phyloP scores from a whole-genome alignment of 2,797 vertebrate species.

The Erethizon dorsatum region DNA sequence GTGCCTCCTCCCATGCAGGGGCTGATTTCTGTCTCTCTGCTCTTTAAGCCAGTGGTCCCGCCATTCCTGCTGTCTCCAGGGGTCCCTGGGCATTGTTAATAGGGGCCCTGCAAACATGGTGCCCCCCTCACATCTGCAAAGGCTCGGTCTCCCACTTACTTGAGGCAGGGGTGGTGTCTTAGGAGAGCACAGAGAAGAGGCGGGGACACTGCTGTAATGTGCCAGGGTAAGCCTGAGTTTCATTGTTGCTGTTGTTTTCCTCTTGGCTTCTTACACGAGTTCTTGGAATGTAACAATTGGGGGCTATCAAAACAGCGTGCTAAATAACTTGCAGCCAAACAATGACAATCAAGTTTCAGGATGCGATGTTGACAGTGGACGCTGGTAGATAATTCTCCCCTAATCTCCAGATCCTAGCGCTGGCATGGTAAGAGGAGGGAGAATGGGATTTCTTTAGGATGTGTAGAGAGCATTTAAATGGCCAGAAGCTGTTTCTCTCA shows the following conservation, averaged over 20 bases:
- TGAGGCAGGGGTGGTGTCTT: background rate
- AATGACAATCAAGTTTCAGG: background rate
- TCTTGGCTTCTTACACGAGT: slow-evolving; percentile 37
- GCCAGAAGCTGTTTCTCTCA: background rate
- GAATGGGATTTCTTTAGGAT: slow-evolving; percentile 57
- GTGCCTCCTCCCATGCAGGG: background rate
- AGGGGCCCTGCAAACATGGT: background rate
- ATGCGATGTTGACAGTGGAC: background rate
- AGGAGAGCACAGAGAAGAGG: background rate
- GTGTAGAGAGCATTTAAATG: slow-evolving; percentile 50
- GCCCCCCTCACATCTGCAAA: background rate
- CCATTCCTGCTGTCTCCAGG: background rate
- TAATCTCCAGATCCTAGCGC: background rate
- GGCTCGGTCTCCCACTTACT: background rate
- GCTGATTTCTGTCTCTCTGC: background rate
- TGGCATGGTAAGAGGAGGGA: background rate
- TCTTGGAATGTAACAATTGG: slow-evolving; percentile 53
- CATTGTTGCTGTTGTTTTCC: slow-evolving; percentile 22
- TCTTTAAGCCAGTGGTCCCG: background rate
- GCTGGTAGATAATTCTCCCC: background rate
- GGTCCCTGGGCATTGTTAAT: background rate
- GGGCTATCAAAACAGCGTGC: slow-evolving; percentile 56
- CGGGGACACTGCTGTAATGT: background rate
- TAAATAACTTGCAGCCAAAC: slow-evolving; percentile 20
- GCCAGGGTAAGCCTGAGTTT: background rate